phyloP scores from a whole-genome alignment of 2,888 invertebrate species.

The Parnassius apollo region DNA sequence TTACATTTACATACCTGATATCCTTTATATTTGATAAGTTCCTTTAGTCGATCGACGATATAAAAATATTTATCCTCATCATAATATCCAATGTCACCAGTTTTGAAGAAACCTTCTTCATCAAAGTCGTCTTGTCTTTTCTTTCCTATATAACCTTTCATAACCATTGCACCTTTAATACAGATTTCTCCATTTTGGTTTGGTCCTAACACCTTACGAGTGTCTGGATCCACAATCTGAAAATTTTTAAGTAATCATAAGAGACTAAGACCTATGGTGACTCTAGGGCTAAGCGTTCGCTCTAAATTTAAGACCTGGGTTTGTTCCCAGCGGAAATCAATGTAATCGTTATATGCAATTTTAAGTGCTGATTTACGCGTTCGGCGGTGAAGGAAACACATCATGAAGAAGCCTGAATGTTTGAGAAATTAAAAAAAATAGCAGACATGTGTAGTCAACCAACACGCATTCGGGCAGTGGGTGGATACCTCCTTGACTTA shows the following conservation, averaged over 20 bases:
- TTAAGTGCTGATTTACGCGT: too few species aligned
- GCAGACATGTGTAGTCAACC: too few species aligned
- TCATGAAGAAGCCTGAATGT: too few species aligned
- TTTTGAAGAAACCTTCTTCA: constrained; percentile 90
- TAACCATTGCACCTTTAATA: constrained; percentile 86
- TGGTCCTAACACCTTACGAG: constrained; percentile 82
- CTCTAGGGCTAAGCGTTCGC: too few species aligned
- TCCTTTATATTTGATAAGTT: constrained; percentile 68
- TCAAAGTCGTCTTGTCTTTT: constrained; percentile 82
- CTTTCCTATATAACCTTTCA: constrained; percentile 88
- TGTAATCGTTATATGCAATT: too few species aligned
- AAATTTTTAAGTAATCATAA: neutral
- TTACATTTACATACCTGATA: constrained; percentile 51
- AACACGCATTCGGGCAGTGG: too few species aligned
- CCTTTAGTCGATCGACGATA: constrained; percentile 64
- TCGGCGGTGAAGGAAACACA: too few species aligned
- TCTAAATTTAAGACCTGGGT: too few species aligned
- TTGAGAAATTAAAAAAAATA: too few species aligned
- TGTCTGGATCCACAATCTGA: constrained; percentile 80
- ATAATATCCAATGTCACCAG: constrained; percentile 67
- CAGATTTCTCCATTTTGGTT: constrained; percentile 89
- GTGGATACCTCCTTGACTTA: too few species aligned
- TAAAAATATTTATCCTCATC: constrained; percentile 58
- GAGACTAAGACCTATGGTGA: too few species aligned
- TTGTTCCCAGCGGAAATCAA: too few species aligned